Base-by-base conservation (phyloP, 2,797 vertebrate genomes). In the Nannoperca australis region DNA sequence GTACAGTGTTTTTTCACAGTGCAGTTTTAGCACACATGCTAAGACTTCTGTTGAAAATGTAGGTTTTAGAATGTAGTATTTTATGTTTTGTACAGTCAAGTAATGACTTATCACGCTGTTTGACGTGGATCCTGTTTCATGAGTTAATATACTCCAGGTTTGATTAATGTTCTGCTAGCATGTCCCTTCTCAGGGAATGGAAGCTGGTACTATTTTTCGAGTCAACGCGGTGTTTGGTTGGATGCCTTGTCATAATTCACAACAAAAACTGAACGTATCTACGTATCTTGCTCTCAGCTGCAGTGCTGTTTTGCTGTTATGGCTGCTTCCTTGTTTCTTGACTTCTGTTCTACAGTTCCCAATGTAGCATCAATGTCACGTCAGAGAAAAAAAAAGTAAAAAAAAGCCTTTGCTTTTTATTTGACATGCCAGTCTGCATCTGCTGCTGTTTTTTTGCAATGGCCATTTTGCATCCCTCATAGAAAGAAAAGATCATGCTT, bases 181-280 rank as follows among this genome's bases (percentile, higher is more conserved):
- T 74, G 55, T 38, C 56, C 51, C 58, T 17, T 15, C 60, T 72
- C 54, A 18, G 60, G 47, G 59, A 54, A 47, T 53, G 64, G 59
- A 73, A 44, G 50, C 30, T 54, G 73, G 18, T 59, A 5, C 32
- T 67, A 17, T 13, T 24, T 67, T 76, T 62, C 51, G 68, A 89
- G 91, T 92, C 90, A 91, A 84, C 71, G 85, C 34, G 55, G 89
- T 93, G 89, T 92, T 92, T 93, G 90, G 91, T 94, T 92, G 85
- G 88, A 91, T 91, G 92, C 89, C 87, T 90, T 76, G 86, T 92
- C 89, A 90, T 88, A 87, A 85, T 88, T 71, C 74, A 24, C 76
- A 70, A 81, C 78, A 73, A 85, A 88, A 88, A 79, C 64, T 53
- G 73, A 85, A 71, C 65, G 56, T 51, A 75, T 59, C 72, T 64